phyloP scores from a whole-genome alignment of 2,797 vertebrate species.

The Lutjanus argentimaculatus region DNA sequence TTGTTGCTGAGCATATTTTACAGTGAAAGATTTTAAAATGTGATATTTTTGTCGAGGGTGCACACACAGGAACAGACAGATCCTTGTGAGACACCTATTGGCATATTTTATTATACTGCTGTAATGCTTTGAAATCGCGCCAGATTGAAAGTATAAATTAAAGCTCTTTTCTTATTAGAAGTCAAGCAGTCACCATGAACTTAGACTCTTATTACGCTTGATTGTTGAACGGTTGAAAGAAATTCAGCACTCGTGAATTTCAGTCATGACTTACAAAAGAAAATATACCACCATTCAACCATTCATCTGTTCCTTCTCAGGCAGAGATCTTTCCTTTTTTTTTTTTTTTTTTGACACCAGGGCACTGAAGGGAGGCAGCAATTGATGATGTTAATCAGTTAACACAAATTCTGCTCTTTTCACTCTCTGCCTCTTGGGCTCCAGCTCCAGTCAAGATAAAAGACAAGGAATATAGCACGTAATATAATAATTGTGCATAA shows the following conservation, averaged over 20 bases:
- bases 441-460: conserved; percentile 1
- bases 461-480: conserved; percentile 9
- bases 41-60: conserved; percentile 2
- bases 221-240: conserved; percentile 20
- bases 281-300: background rate
- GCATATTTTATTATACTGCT: background rate
- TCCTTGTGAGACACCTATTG: background rate
- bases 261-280: conserved; percentile 9
- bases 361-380: conserved; percentile 14
- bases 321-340: conserved; percentile 15
- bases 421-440: background rate
- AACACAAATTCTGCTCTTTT: conserved; percentile 23
- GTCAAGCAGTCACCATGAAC: conserved; percentile 24
- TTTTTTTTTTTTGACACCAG: conserved; percentile 29
- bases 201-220: conserved; percentile 9
- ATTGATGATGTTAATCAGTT: conserved; percentile 42
- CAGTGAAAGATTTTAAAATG: background rate
- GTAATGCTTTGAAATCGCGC: conserved; percentile 8
- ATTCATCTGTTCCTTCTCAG: conserved; percentile 13
- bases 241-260: conserved; percentile 15
- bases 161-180: conserved; percentile 29
- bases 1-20: background rate
- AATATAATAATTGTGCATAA: conserved; percentile 15
- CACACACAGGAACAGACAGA: background rate
- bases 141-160: conserved; percentile 33